Evolutionary conservation across 1,140 invertebrate species (phyloP), one percentile per base, ranked within the genome.

Genomic region (Macrobrachium nipponense): DNA sequence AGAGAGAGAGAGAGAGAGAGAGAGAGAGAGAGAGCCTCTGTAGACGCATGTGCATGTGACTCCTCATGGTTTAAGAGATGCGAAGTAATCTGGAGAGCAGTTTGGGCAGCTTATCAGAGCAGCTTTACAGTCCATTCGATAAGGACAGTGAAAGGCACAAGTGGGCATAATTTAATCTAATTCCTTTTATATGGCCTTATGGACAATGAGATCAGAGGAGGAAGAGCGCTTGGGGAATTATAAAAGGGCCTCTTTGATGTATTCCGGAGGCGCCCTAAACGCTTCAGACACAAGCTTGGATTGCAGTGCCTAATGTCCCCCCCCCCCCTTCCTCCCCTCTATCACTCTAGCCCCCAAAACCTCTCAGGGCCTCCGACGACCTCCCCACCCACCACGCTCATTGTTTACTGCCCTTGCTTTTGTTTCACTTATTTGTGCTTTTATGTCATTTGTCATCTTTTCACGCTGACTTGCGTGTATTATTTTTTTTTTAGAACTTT

Each of bases 121-220:
- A 15, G 18, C 77, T 79, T 79, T 79, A 79, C 43, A 36, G 20
- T 17, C 60, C 77, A 79, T 62, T 79, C 60, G 77, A 79, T 79
- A 79, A 79, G 60, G 77, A 43, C 59, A 62, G 59, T 79, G 77
- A 79, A 79, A 79, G 77, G 43, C 77, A 60, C 77, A 62, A 79
- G 77, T 79, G 77, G 62, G 77, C 77, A 79, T 79, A 62, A 79
- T 79, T 79, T 79, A 79, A 79, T 79, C 77, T 60, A 60, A 79
- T 79, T 36, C 77, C 58, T 79, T 61, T 79, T 79, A 79, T 79
- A 79, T 79, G 77, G 77, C 60, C 62, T 79, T 79, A 79, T 79
- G 77, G 77, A 79, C 77, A 79, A 79, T 79, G 77, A 79, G 77
- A 23, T 62, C 77, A 60, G 77, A 36, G 77, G 5, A 79, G 59